Percentiles rank a stretch among this genome's conserved stretches.
Conservation (phyloP, 2,797 vertebrate species). For the Notolabrus celidotus region DNA sequence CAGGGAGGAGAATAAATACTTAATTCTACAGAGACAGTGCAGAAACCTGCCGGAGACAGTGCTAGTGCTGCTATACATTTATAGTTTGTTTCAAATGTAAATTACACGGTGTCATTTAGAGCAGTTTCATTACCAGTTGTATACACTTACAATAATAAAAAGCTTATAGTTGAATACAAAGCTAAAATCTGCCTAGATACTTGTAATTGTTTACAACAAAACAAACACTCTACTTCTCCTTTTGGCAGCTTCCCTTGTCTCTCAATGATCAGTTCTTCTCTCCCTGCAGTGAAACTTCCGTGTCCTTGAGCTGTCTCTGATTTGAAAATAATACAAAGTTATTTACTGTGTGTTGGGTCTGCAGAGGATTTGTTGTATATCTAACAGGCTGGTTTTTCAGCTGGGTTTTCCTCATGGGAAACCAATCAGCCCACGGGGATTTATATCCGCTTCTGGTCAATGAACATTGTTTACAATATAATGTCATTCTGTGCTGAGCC, state of each 20-base stretch:
- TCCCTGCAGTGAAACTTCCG: slow-evolving; percentile 61
- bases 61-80: slow-evolving; percentile 1
- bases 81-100: slow-evolving; percentile 18
- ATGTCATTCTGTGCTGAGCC: slow-evolving; percentile 16
- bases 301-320: slow-evolving; percentile 53
- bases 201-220: slow-evolving; percentile 45
- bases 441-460: slow-evolving; percentile 36
- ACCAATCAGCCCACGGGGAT: slow-evolving; percentile 14
- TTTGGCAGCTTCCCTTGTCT: slow-evolving; percentile 70
- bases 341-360: slow-evolving; percentile 17
- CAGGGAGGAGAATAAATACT: slow-evolving; percentile 16
- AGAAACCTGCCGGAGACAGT: not conserved
- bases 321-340: slow-evolving; percentile 30
- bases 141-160: slow-evolving; percentile 4
- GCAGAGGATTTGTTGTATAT: slow-evolving; percentile 27
- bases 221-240: slow-evolving; percentile 73
- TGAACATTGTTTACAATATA: slow-evolving; percentile 36
- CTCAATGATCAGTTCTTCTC: slow-evolving; percentile 39
- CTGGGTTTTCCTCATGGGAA: slow-evolving; percentile 45
- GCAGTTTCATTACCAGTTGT: not conserved
- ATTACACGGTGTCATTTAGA: not conserved
- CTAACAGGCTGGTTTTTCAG: slow-evolving; percentile 37
- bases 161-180: slow-evolving; percentile 19
- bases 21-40: not conserved
- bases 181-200: not conserved